Conservation (phyloP, 2,888 invertebrate species). For the Ichneumoninae sp. region DNA sequence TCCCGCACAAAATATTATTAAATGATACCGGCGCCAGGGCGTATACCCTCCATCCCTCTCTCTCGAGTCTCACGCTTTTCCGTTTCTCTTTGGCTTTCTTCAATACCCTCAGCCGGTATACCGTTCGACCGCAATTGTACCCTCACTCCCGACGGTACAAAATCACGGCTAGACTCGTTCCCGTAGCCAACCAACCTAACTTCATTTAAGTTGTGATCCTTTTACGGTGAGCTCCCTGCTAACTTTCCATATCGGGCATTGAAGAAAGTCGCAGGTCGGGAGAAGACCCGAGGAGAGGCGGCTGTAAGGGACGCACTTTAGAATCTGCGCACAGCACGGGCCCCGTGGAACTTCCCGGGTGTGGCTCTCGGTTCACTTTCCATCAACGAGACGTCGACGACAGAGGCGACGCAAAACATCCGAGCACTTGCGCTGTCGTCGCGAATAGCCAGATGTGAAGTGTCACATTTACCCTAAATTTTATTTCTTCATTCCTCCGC, state of each 20-base stretch:
- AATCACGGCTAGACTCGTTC: constrained; percentile 64
- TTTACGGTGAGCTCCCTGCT: constrained; percentile 73
- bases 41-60: constrained; percentile 36
- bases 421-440: background rate
- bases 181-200: constrained; percentile 70
- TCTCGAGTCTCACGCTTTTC: constrained; percentile 46
- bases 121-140: constrained; percentile 32
- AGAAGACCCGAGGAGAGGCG: background rate
- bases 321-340: background rate
- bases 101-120: constrained; percentile 15
- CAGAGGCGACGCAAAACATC: background rate
- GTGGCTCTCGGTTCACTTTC: constrained; percentile 4
- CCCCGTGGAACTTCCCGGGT: constrained; percentile 17
- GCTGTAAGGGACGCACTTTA: constrained; percentile 27
- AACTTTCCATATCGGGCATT: constrained; percentile 78
- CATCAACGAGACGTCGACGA: background rate
- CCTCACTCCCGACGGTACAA: constrained; percentile 32
- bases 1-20: constrained; percentile 76
- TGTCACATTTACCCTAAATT: background rate
- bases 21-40: constrained; percentile 48
- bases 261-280: constrained; percentile 57
- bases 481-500: background rate
- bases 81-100: constrained; percentile 43
- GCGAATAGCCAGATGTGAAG: background rate
- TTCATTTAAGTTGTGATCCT: constrained; percentile 80